phyloP scores from a whole-genome alignment of 1,140 invertebrate species.

The Megathymus violae region DNA sequence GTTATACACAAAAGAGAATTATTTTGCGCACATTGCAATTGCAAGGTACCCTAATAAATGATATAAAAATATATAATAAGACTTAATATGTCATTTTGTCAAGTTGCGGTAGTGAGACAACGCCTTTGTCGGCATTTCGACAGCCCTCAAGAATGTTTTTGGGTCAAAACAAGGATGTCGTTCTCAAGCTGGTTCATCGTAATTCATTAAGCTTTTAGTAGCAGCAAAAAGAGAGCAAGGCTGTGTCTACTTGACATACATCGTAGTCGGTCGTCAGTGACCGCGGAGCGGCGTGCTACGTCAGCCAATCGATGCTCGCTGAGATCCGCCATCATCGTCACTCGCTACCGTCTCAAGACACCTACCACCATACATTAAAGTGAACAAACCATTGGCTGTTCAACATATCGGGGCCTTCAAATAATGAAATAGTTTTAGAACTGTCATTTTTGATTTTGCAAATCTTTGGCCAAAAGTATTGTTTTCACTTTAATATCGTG shows the following conservation, averaged over 20 bases:
- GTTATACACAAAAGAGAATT: conserved; percentile 17
- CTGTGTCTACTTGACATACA: conserved; percentile 75
- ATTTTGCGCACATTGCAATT: conserved; percentile 4
- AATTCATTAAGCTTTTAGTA: conserved; percentile 82
- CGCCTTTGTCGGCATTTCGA: conserved; percentile 31
- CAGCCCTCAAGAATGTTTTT: conserved; percentile 49
- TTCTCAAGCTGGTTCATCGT: conserved; percentile 58
- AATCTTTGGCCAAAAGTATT: no score
- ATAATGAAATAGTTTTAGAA: no score
- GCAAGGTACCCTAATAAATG: background rate
- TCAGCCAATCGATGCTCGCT: conserved; percentile 71
- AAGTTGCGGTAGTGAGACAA: conserved; percentile 26
- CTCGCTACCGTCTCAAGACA: conserved; percentile 38
- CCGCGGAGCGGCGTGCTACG: conserved; percentile 61
- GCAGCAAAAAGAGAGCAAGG: conserved; percentile 78
- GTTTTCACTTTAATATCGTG: no score
- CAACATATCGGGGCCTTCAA: no score
- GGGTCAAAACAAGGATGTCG: conserved; percentile 55
- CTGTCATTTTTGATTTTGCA: no score
- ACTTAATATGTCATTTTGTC: conserved; percentile 13
- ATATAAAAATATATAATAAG: conserved; percentile 3
- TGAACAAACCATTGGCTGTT: no score
- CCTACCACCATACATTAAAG: no score
- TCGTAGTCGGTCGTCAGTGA: conserved; percentile 54
- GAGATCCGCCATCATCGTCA: conserved; percentile 41